phyloP scores from a whole-genome alignment of 2,888 invertebrate species.

The Nephrotoma flavescens region DNA sequence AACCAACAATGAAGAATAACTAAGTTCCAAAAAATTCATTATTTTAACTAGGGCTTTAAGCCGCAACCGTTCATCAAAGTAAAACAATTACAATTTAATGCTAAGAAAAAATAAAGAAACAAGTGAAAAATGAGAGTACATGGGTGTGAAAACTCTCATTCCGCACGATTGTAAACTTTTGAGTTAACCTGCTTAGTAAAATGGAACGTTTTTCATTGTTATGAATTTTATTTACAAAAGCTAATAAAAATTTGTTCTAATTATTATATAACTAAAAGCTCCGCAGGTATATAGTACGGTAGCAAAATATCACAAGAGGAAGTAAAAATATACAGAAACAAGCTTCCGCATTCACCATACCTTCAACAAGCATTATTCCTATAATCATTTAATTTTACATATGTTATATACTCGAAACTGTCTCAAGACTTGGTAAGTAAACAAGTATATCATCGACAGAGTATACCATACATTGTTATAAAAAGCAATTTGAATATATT shows the following conservation, averaged over 20 bases:
- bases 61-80: too few species aligned
- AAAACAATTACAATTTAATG: too few species aligned
- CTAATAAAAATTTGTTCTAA: neutral
- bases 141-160: too few species aligned
- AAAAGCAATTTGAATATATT: neutral
- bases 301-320: neutral
- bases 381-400: neutral
- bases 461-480: neutral
- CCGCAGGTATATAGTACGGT: neutral
- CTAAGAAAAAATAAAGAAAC: too few species aligned
- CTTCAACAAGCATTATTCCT: neutral
- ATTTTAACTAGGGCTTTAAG: too few species aligned
- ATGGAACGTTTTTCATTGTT: too few species aligned
- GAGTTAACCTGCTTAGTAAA: too few species aligned
- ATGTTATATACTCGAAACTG: neutral
- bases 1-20: too few species aligned
- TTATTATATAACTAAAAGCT: neutral
- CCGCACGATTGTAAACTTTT: too few species aligned
- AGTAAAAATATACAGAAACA: neutral
- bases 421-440: neutral
- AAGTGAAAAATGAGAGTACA: too few species aligned
- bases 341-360: neutral
- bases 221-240: too few species aligned
- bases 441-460: neutral
- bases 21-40: too few species aligned